These are phyloP conservation scores for Leucophenga montana DNA, from an alignment of 2,888 invertebrate species.

Conservation along the genomic window DNA sequence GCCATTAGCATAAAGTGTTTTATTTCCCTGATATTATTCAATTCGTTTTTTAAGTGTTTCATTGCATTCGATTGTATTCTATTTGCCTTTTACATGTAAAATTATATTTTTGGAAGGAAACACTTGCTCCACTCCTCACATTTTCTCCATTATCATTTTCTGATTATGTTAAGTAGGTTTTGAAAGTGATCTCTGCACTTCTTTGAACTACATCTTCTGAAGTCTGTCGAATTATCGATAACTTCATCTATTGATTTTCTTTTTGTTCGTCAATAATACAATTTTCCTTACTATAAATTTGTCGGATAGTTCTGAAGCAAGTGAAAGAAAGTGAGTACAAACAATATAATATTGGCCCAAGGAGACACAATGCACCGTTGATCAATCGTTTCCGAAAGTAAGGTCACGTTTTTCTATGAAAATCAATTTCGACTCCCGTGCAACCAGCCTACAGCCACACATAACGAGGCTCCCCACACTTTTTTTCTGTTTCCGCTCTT, in stretches of 20 bases:
- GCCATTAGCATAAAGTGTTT: constrained; percentile 60
- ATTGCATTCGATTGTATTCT: constrained; percentile 38
- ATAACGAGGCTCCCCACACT: too few relatives aligned
- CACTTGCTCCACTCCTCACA: constrained; percentile 13
- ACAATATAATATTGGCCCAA: too few relatives aligned
- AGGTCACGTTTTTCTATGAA: too few relatives aligned
- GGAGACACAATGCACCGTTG: too few relatives aligned
- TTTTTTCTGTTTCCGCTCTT: too few relatives aligned
- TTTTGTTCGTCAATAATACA: neutral
- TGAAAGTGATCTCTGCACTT: constrained; percentile 49
- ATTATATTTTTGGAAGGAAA: constrained; percentile 25
- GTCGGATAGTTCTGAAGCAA: too few relatives aligned
- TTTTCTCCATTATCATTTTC: constrained; percentile 39
- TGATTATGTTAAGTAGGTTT: constrained; percentile 56
- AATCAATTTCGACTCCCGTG: too few relatives aligned
- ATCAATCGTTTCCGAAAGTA: too few relatives aligned
- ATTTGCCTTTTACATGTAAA: constrained; percentile 38
- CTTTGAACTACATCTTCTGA: constrained; percentile 29
- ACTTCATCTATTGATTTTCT: neutral
- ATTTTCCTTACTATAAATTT: neutral
- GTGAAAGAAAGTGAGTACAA: too few relatives aligned
- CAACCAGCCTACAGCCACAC: too few relatives aligned
- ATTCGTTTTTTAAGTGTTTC: constrained; percentile 32
- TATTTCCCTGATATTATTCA: neutral
- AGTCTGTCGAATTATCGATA: constrained; percentile 2